These are phyloP conservation scores for Callospermophilus lateralis DNA, from an alignment of 2,113 vertebrate genomes.

Conservation along the genomic window DNA sequence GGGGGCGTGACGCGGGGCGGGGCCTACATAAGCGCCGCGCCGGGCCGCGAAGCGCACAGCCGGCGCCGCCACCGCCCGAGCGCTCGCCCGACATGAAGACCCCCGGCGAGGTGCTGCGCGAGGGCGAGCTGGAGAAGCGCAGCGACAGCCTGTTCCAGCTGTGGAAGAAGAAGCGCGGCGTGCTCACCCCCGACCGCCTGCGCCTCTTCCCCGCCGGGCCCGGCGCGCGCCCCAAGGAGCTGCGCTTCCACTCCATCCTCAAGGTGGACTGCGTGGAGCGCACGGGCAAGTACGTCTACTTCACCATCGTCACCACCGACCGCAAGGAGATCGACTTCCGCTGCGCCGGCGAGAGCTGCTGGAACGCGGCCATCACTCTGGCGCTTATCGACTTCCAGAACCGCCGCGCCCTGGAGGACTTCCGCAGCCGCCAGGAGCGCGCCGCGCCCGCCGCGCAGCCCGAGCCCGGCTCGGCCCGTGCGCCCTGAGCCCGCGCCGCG, in stretches of 20 bases:
- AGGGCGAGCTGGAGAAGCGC: constrained; percentile 97
- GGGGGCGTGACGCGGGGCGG: background rate
- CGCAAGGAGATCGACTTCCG: constrained; percentile 98
- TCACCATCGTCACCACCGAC: constrained; percentile 98
- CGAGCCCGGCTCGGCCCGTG: constrained; percentile 89
- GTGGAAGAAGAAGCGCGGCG: constrained; percentile 97
- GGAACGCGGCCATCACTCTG: constrained; percentile 98
- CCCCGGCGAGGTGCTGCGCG: constrained; percentile 92
- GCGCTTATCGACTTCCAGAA: constrained; percentile 98
- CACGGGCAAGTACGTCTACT: constrained; percentile 97
- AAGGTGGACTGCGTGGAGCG: constrained; percentile 98
- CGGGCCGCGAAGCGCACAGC: fast-evolving
- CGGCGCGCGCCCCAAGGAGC: constrained; percentile 92
- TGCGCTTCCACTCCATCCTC: constrained; percentile 94
- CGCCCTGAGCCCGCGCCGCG: constrained; percentile 81
- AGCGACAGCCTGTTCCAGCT: constrained; percentile 97
- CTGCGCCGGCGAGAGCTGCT: constrained; percentile 94
- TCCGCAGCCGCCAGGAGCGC: constrained; percentile 92
- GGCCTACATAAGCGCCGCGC: background rate
- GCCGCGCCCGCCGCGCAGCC: constrained; percentile 87
- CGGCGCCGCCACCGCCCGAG: fast-evolving
- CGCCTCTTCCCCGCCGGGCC: constrained; percentile 92
- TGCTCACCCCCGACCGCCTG: constrained; percentile 95
- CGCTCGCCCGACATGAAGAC: constrained; percentile 87
- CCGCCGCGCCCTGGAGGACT: constrained; percentile 94